Evolutionary conservation across 2,113 vertebrate species (phyloP).

Genomic region (Crotalus horridus): DNA sequence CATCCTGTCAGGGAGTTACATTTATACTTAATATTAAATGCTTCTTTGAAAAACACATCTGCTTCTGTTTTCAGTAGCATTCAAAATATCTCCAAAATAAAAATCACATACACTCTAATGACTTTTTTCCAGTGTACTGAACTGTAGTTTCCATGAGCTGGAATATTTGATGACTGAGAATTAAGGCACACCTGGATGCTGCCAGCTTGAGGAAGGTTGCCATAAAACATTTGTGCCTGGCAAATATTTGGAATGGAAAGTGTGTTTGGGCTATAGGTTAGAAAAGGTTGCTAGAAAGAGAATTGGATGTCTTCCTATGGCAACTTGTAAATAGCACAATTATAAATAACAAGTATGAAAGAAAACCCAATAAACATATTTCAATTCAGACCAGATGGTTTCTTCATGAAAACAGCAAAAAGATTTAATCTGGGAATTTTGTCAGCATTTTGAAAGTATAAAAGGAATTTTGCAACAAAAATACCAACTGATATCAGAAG

Average conservation of each 20-base stretch:
- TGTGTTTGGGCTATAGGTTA: background rate
- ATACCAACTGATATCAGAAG: background rate
- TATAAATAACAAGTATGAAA: background rate
- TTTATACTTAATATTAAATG: background rate
- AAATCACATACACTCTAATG: background rate
- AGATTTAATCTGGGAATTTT: background rate
- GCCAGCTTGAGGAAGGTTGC: background rate
- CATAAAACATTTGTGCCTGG: background rate
- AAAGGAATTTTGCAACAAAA: background rate
- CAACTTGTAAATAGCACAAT: background rate
- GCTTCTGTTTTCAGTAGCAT: background rate
- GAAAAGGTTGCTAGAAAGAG: background rate
- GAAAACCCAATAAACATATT: background rate
- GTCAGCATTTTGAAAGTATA: background rate
- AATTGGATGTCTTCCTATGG: background rate
- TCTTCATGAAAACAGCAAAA: background rate
- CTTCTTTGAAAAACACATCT: background rate
- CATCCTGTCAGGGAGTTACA: background rate
- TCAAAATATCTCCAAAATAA: background rate
- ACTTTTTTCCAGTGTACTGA: background rate
- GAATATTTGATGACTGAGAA: background rate
- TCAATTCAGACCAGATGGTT: background rate
- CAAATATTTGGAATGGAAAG: background rate
- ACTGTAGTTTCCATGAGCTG: background rate
- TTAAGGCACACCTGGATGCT: background rate